These are phyloP conservation scores for Whitmania pigra DNA, from an alignment of 1,140 invertebrate species.

Conservation along the genomic window DNA sequence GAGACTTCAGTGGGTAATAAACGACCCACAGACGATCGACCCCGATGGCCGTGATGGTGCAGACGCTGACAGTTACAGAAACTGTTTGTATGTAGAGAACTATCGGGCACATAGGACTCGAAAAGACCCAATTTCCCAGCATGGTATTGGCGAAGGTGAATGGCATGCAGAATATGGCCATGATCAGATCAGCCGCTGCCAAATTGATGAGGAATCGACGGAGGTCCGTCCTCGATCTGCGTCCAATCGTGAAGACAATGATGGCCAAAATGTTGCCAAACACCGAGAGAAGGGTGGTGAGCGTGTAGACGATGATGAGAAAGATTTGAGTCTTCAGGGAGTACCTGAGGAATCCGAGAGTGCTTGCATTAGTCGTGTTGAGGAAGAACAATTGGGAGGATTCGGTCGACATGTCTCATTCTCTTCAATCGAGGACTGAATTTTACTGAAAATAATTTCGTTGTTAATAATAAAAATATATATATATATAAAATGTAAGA, in stretches of 20 bases:
- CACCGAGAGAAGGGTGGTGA: slow-evolving; percentile 33
- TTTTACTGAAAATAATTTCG: not conserved
- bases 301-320: slow-evolving; percentile 33
- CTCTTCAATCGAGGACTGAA: not conserved
- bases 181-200: slow-evolving; percentile 44
- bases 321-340: slow-evolving; percentile 25
- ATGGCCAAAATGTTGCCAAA: slow-evolving; percentile 36
- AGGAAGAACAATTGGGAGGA: not conserved
- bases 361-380: no score
- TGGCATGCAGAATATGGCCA: slow-evolving; percentile 42
- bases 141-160: slow-evolving; percentile 38
- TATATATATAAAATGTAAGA: no score
- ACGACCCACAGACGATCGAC: slow-evolving; percentile 38
- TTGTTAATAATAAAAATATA: not conserved
- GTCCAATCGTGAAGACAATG: slow-evolving; percentile 34
- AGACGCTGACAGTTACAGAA: slow-evolving; percentile 36
- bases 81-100: slow-evolving; percentile 35
- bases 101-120: slow-evolving; percentile 36
- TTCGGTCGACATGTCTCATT: not conserved
- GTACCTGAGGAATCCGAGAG: not conserved
- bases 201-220: slow-evolving; percentile 63
- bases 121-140: slow-evolving; percentile 37
- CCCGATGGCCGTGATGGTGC: slow-evolving; percentile 40
- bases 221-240: slow-evolving; percentile 34
- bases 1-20: slow-evolving; percentile 32